Base-by-base conservation (phyloP, 2,888 invertebrate genomes). In the Eupeodes luniger region DNA sequence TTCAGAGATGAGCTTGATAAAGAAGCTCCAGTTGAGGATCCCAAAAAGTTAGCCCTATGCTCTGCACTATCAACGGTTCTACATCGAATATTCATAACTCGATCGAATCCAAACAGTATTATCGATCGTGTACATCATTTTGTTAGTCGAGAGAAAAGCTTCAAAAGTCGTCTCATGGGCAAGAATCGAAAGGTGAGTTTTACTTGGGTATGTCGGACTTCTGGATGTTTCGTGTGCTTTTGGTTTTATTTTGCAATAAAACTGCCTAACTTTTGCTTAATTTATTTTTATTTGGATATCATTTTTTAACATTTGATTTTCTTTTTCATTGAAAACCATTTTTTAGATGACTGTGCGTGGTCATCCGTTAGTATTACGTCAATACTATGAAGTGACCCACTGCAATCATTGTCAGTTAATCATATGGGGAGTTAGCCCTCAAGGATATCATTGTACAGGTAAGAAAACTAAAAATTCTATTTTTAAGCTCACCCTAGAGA, bases 391-490 rank as follows among this genome's bases (percentile, higher is more conserved):
- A 90, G 97, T 98, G 92, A 98, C 97, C 90, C 96, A 96, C 94
- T 99, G 99, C 94, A 97, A 98, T 94, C 97, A 97, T 94, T 99
- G 99, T 94, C 97, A 97, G 92, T 95, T 96, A 92, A 96, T 98
- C 90, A 96, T 99, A 91, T 98, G 98, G 95, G 99, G 99, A 70
- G 97, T 99, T 85, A 98, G 98, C 91, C 98, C 98, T 90, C 99
- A 99, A 94, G 99, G 99, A 81, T 99, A 97, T 95, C 97, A 98
- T 92, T 99, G 99, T 94, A 96, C 96, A 92, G 97, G 99, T 98
- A 94, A 94, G 94, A 91, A 4, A 2, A 44, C 0, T 0, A 34
- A 77, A 7, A 51, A 6, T 85, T 55, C 5, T 81, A 74, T 69
- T 67, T 80, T 53, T 53, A 53, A 11, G 16, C 7, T 1, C 53